Evolutionary conservation across 2,888 invertebrate genomes (phyloP), one percentile per base, ranked within the genome.

Genomic region (Zhuqinia jingwanae): DNA sequence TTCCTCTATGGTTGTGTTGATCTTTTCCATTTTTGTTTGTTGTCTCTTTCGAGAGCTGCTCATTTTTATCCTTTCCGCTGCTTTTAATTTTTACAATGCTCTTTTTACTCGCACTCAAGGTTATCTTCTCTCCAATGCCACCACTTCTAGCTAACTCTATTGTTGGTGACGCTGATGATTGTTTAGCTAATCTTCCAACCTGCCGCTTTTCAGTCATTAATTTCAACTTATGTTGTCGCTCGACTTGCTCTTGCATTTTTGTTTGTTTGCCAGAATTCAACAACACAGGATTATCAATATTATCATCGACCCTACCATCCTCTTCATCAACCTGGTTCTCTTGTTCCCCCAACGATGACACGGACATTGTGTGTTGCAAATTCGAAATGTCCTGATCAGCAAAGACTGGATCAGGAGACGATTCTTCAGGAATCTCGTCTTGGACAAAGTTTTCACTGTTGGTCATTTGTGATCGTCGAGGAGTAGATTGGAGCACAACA

Each of bases 71-170:
- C 50, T 76, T 76, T n/a, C 47, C 75, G 22, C 22, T 77, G 47
- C 45, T 77, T 85, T 81, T 82, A 65, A 42, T 36, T 47, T 81
- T 87, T 53, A 73, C 47, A 53, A 70, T 25, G 45, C 50, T 83
- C 85, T 75, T 88, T 47, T 81, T 83, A 45, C 56, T 75, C 30
- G 79, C 77, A 60, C 42, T 87, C 79, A 78, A 73, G 70, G 60
- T 58, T 22, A 42, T 65, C 13, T 65, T 68, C 42, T 75, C 76
- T 13, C 17, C 36, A 0, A n/a, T n/a, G n/a, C n/a, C n/a, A n/a
- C n/a, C n/a, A n/a, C n/a, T n/a, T n/a, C n/a, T n/a, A n/a, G n/a
- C n/a, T n/a, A n/a, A n/a, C n/a, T n/a, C n/a, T n/a, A n/a, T n/a
- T n/a, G n/a, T n/a, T n/a, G n/a, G n/a, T n/a, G n/a, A n/a, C n/a